phyloP scores from a whole-genome alignment of 2,797 vertebrate species.

The Protonibea diacanthus region DNA sequence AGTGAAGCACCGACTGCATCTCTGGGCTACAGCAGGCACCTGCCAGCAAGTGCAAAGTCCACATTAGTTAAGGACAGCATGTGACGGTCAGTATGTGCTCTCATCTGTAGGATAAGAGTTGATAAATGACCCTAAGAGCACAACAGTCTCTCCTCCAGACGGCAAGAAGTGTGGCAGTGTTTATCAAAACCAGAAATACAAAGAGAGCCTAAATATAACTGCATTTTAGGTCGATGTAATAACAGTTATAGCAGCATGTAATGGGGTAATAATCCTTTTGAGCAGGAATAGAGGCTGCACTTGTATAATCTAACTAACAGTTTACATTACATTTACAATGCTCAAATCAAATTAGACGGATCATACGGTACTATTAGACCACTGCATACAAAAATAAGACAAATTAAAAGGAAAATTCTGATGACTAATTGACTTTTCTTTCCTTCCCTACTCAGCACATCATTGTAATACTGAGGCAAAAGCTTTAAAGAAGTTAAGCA shows the following conservation, averaged over 20 bases:
- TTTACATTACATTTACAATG: background rate
- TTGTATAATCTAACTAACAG: background rate
- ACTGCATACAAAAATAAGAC: background rate
- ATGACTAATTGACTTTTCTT: background rate
- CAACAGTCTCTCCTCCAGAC: conserved; percentile 14
- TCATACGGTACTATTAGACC: background rate
- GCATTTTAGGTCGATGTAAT: background rate
- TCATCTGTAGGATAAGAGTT: background rate
- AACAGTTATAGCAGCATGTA: background rate
- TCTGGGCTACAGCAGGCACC: background rate
- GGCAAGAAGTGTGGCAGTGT: background rate
- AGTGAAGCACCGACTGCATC: background rate
- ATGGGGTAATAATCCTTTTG: background rate
- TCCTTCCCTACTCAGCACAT: background rate
- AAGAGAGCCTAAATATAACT: background rate
- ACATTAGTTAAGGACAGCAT: background rate
- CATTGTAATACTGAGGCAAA: background rate
- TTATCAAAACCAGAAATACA: conserved; percentile 25
- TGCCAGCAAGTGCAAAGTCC: conserved; percentile 1
- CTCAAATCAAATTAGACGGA: background rate
- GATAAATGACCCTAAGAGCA: background rate
- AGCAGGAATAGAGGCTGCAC: background rate
- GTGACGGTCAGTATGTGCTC: background rate
- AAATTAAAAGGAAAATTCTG: background rate
- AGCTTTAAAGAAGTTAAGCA: background rate